Evolutionary conservation across 2,888 invertebrate species (phyloP), one percentile per base, ranked within the genome.

Genomic region (Argynnis bischoffii): DNA sequence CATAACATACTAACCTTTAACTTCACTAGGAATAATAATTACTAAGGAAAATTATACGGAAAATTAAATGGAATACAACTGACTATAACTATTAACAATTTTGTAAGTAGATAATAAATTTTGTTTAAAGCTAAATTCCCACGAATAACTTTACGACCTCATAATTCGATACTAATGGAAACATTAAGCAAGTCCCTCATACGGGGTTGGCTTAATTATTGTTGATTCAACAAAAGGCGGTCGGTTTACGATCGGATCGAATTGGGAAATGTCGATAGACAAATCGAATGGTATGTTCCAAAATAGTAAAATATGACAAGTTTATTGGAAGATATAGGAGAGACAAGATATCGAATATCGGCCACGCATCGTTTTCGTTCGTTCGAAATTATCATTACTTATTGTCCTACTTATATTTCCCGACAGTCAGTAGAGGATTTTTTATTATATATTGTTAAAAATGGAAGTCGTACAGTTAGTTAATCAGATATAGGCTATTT

Each of bases 281-380:
- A n/a, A 59, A 48, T 59, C n/a, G 6, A 16, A 59, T 59, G 11
- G 59, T 47, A n/a, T 59, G n/a, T 5, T 8, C 15, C 26, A 41
- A 47, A 8, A 59, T 15, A 26, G 26, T 48, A 16, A 59, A n/a
- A 59, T 48, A 48, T 13, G n/a, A n/a, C 26, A 13, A 59, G 16
- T 47, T 21, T 21, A 11, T 14, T 47, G n/a, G 14, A 48, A 48
- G 26, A 13, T n/a, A 31, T 3, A 15, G 6, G 15, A 54, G 31
- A 26, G 15, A 8, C 2, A 26, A 48, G n/a, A 59, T 59, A 48
- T 59, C n/a, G 11, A 26, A 26, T 47, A 59, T 47, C n/a, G 11
- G n/a, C 47, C 47, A 48, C 4, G n/a, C 47, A 26, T 59, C 59
- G 59, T 31, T 48, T 59, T 59, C 59, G 59, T 59, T 59, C 59